phyloP scores from a whole-genome alignment of 2,888 invertebrate genomes.

The Homarus gammarus region DNA sequence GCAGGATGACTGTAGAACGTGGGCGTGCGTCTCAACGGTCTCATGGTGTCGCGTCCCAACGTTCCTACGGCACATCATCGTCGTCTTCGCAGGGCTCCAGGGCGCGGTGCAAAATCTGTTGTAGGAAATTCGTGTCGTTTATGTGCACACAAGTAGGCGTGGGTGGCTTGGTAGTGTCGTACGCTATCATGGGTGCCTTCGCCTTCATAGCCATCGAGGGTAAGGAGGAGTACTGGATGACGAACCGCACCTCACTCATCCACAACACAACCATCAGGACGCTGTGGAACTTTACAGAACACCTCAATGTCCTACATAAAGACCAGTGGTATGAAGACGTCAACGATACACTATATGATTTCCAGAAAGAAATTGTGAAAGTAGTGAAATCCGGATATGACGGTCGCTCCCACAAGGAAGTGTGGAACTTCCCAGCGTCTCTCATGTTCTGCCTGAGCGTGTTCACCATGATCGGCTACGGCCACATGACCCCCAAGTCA shows the following conservation, averaged over 20 bases:
- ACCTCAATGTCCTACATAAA: slow-evolving; percentile 86
- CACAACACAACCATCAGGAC: slow-evolving; percentile 80
- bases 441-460: slow-evolving; percentile 93
- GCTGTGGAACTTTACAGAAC: slow-evolving; percentile 85
- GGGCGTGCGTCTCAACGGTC: slow-evolving; percentile 64
- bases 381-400: slow-evolving; percentile 83
- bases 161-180: slow-evolving; percentile 91
- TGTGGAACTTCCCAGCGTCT: slow-evolving; percentile 93
- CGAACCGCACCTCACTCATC: slow-evolving; percentile 80
- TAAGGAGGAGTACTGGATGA: slow-evolving; percentile 80
- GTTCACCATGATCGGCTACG: slow-evolving; percentile 95
- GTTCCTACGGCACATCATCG: slow-evolving; percentile 75
- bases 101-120: slow-evolving; percentile 90
- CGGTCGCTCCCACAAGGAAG: slow-evolving; percentile 84
- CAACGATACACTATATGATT: slow-evolving; percentile 64
- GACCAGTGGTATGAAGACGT: slow-evolving; percentile 76
- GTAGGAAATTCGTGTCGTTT: slow-evolving; percentile 91
- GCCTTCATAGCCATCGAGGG: slow-evolving; percentile 89
- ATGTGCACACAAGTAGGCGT: slow-evolving; percentile 93
- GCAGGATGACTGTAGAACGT: slow-evolving; percentile 69
- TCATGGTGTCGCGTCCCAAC: slow-evolving; percentile 68
- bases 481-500: slow-evolving; percentile 90
- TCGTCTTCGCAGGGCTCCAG: slow-evolving; percentile 84
- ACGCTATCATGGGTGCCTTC: slow-evolving; percentile 91
- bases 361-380: slow-evolving; percentile 67